A percentile compares a stretch with the other conserved stretches of the same genome.
These are phyloP conservation scores for Tricholaema leucomelas DNA, from an alignment of 2,113 vertebrate species.

Conservation along the genomic window DNA sequence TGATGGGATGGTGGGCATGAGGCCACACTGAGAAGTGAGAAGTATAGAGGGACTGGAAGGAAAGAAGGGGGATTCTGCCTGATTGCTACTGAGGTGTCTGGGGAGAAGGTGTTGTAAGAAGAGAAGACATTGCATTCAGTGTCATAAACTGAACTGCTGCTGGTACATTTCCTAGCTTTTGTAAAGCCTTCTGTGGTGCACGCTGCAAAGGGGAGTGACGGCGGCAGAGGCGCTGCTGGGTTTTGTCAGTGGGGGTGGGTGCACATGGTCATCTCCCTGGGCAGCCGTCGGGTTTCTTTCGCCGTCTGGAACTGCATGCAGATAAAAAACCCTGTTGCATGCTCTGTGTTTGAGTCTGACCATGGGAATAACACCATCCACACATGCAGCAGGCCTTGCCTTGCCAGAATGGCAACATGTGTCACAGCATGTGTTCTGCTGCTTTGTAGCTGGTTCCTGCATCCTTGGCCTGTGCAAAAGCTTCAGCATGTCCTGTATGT, in stretches of 20 bases:
- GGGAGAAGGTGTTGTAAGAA: neutral
- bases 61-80: neutral
- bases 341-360: accelerated
- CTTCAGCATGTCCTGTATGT: neutral
- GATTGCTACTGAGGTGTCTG: neutral
- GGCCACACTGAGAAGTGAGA: neutral
- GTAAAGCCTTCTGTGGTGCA: neutral
- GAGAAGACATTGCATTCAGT: neutral
- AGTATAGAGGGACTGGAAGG: neutral
- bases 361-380: accelerated
- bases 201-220: neutral
- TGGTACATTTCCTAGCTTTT: neutral
- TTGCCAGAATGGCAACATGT: neutral
- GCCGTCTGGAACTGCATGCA: neutral
- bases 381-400: accelerated
- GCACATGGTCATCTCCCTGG: neutral
- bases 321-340: neutral
- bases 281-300: neutral
- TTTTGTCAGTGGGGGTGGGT: neutral
- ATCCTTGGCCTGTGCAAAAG: neutral
- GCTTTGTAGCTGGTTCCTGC: neutral
- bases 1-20: accelerated
- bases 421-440: accelerated
- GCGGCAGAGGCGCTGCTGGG: neutral
- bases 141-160: neutral